Base-by-base conservation (phyloP, 1,140 invertebrate genomes). In the Zaprionus ornatus region DNA sequence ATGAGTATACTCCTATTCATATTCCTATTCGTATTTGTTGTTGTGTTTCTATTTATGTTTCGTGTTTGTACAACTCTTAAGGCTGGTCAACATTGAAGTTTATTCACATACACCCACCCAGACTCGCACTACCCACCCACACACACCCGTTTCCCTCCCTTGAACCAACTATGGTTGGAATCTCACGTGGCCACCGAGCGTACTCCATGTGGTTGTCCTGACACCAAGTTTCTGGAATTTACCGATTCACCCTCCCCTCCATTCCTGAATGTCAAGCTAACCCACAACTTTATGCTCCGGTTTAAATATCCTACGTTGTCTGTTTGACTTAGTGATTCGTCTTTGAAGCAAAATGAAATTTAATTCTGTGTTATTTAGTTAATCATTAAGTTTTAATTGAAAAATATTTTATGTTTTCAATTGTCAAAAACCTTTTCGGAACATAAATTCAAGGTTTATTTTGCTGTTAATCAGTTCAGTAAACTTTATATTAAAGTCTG, bases 251-350 rank as follows among this genome's bases (percentile, higher is more conserved):
- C n/a, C 32, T 21, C 0, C n/a, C 6, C 5, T 12, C 17, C 4
- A 12, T 21, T 45, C 2, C n/a, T 7, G n/a, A 0, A 17, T 17
- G 17, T 17, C n/a, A 7, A 42, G 13, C 0, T n/a, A 6, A 21
- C 0, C 29, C 32, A 13, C 23, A 35, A 21, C 27, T 7, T 32
- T 21, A 27, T 25, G 10, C 5, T n/a, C 1, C 21, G 4, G 21
- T n/a, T 45, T n/a, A 9, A 45, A 23, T 21, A 32, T 32, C 17
- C 50, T 19, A 27, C 6, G 40, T 37, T 25, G 50, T 37, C 52
- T 64, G 54, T 68, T 80, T 76, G 81, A 83, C 83, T 82, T 82
- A 70, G 69, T 79, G 80, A 70, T 79, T 80, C 75, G 50, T 52
- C 67, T 81, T 63, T 29, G 62, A 1, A 63, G 32, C 13, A 52